Conservation (phyloP, 2,113 vertebrate genomes). For the human region DNA sequence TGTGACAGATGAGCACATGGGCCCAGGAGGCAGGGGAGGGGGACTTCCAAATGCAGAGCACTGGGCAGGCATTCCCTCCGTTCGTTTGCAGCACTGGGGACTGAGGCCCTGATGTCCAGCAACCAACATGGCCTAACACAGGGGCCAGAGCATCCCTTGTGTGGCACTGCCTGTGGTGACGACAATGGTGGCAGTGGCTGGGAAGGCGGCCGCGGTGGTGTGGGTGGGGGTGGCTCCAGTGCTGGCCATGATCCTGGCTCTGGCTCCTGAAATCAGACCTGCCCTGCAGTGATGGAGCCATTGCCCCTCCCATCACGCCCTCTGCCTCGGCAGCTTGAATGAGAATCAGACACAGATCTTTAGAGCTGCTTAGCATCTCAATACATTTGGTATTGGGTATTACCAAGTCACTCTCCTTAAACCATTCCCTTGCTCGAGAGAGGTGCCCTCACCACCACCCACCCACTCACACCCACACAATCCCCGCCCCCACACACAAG, state of each 20-base stretch:
- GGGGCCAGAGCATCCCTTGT: not conserved
- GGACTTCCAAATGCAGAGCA: fast-evolving
- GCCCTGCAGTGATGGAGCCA: conserved; percentile 53
- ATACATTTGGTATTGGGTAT: conserved; percentile 70
- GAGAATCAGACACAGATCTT: conserved; percentile 77
- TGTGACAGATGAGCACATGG: not conserved
- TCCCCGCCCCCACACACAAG: not conserved
- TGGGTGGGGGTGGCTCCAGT: fast-evolving
- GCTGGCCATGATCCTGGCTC: not conserved
- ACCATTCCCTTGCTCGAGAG: conserved; percentile 54
- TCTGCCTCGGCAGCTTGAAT: conserved; percentile 69
- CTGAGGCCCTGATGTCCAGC: not conserved
- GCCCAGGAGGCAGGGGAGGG: fast-evolving
- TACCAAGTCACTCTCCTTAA: conserved; percentile 70
- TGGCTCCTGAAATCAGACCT: conserved; percentile 67
- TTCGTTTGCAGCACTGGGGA: not conserved
- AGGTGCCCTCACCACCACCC: not conserved
- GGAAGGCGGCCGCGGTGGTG: fast-evolving
- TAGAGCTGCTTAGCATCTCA: conserved; percentile 81
- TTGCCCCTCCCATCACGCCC: conserved; percentile 53
- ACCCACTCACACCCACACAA: not conserved
- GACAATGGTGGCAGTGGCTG: not conserved
- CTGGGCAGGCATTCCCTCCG: fast-evolving
- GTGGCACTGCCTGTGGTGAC: fast-evolving
- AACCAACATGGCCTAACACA: fast-evolving